phyloP scores from a whole-genome alignment of 1,140 invertebrate species.

The Drosophila kohkoa region DNA sequence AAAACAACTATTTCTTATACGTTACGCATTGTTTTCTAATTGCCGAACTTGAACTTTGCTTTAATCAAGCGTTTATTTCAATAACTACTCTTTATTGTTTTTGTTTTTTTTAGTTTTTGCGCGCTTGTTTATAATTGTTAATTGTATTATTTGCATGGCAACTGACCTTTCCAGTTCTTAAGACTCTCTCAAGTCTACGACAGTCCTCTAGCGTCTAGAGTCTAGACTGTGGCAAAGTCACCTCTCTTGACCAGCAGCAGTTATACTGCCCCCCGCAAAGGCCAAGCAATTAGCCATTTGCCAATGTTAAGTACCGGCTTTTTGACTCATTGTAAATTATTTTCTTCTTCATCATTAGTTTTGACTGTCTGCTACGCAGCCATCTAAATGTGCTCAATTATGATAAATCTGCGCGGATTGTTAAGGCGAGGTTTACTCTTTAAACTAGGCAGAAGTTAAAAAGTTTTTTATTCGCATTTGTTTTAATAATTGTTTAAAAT shows the following conservation, averaged over 20 bases:
- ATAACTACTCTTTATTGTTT: constrained; percentile 10
- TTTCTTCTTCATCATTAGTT: constrained; percentile 10
- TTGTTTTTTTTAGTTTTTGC: neutral
- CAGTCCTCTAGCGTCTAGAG: neutral
- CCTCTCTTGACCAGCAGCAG: constrained; percentile 23
- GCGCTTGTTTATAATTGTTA: constrained; percentile 47
- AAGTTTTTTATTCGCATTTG: no score
- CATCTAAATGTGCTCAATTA: neutral
- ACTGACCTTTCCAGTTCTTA: constrained; percentile 49
- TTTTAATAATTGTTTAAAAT: no score
- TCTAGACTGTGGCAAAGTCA: neutral
- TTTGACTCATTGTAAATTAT: constrained; percentile 6
- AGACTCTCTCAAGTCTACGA: neutral
- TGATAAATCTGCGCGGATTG: neutral
- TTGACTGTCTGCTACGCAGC: neutral
- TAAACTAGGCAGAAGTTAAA: neutral
- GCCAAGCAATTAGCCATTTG: constrained; percentile 53
- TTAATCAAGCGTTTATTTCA: constrained; percentile 54
- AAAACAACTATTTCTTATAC: constrained; percentile 22
- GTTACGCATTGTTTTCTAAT: constrained; percentile 49
- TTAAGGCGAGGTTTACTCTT: neutral
- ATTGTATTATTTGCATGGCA: constrained; percentile 34
- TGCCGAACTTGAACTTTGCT: constrained; percentile 54
- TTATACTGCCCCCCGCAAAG: constrained; percentile 19
- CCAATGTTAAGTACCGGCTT: constrained; percentile 49